Base-by-base conservation (phyloP, 1,140 invertebrate genomes). In the Chymomyza costata region DNA sequence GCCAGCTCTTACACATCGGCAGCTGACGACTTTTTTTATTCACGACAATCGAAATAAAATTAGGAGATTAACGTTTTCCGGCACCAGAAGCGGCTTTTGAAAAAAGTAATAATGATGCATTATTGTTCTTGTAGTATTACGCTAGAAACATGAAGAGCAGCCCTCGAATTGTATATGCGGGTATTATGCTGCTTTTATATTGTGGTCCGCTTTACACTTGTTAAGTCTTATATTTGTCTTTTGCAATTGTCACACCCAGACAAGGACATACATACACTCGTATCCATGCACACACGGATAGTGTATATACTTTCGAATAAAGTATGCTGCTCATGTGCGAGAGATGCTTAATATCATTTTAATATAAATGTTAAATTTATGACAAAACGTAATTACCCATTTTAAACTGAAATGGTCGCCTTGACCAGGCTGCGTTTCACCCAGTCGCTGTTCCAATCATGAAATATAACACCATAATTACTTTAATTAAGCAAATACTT, bases 401-500 rank as follows among this genome's bases (percentile, higher is more conserved):
- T 6, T 11, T 11, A 34, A 28, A n/a, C n/a, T n/a, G n/a, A n/a
- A n/a, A n/a, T n/a, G n/a, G n/a, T n/a, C n/a, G n/a, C n/a, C n/a
- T n/a, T 18, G 32, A 3, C 30, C 56, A 48, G 39, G 46, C 32
- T n/a, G n/a, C n/a, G n/a, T n/a, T n/a, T n/a, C n/a, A n/a, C n/a
- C 35, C 21, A 47, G 39, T 10, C 53, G 62, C n/a, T n/a, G n/a
- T 47, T 48, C 35, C 41, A 19, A 19, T 32, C 58, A 71, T 78
- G 73, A 78, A 67, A 80, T 78, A 80, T 80, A 67, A 71, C 67
- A 73, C 73, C 73, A 67, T 78, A 78, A 78, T 78, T 78, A 80
- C 73, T 71, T 78, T 80, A 78, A 78, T 78, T 78, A 78, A 78
- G 67, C 73, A 78, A 78, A 78, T 78, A 78, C 73, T 78, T 78